Evolutionary conservation across 2,888 invertebrate species (phyloP), one percentile per base, ranked within the genome.

Genomic region (Drosophila anomelani): DNA sequence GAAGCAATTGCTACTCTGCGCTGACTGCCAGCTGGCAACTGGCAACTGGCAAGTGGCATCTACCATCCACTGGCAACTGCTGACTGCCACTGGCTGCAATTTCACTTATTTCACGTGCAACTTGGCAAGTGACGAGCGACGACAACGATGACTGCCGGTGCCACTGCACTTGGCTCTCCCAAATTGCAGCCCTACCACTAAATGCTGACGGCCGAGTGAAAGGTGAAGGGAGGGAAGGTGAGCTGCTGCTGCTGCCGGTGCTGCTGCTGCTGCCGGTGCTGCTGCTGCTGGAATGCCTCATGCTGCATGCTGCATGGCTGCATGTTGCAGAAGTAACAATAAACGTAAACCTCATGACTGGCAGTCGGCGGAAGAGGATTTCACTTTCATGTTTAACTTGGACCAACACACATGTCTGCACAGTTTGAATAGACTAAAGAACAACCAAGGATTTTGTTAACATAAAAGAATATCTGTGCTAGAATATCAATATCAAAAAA

Each of bases 1-100:
- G 87, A 78, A 82, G 81, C 85, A 85, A 87, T 82, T 87, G 85
- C 85, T 81, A 82, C 77, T 73, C 67, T 26, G 12, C 47, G 39
- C 53, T 26, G 55, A 60, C 69, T 76, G 67, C 64, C 67, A 64
- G 47, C 67, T 67, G 60, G 61, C 64, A 64, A 60, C 66, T 39
- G 53, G 47, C 61, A 62, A 72, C 51, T 67, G 58, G 55, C 54
- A 56, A 44, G 43, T 38, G 26, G 26, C 44, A 61, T 54, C 47
- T 34, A 17, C 15, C 36, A 39, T 20, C 49, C 13, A 63, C 59
- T 63, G 63, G 55, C 75, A 75, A 73, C 73, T 75, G 67, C 73
- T 62, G 61, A 73, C 57, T 72, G 67, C 67, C 67, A 66, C 70
- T 68, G 66, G 67, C 73, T 73, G 81, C 85, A 79, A 74, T 86